Base-by-base conservation (phyloP, 2,113 vertebrate genomes). In the Raja brachyura region DNA sequence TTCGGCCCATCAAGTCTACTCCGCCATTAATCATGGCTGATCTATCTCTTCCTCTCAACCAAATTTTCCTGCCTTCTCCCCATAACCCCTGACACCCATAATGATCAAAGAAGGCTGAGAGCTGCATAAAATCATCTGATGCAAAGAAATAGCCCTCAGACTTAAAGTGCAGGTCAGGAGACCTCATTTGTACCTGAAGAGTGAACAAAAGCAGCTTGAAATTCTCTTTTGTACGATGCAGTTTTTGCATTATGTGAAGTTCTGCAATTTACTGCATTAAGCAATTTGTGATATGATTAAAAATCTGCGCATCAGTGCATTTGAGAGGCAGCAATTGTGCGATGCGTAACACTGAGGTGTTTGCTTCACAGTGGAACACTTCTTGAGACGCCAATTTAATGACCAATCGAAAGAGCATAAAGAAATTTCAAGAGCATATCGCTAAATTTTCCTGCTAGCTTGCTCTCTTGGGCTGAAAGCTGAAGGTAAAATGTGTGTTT, bases 331-430 rank as follows among this genome's bases (percentile, higher is more conserved):
- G 22, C 39, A 4, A n/a, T 18, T 22, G 22, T 25, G 22, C 11
- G 88, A 54, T 73, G 31, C 33, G 25, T 16, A 92, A 33, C 33
- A 92, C 4, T 92, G 66, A 54, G n/a, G 18, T 73, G 22, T 28
- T 92, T 13, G 13, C 18, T 83, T 70, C 73, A 66, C 0, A 10
- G 28, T 73, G 63, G 39, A 73, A 48, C 39, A 20, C 66, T 54
- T 25, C n/a, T 22, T 92, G 66, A 92, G 68, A 48, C 73, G 66
- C 70, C 63, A 48, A 16, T 92, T 92, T 92, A 92, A 92, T 92
- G 88, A 66, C 48, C 66, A 92, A 73, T 33, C 39, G 48, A 70
- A 92, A 11, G 66, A 18, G 63, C 25, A 73, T 31, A 33, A 20
- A 92, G 31, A 73, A 66, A 48, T 39, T 22, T 22, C 31, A 90